phyloP scores from a whole-genome alignment of 2,888 invertebrate species.

The Atherix ibis region DNA sequence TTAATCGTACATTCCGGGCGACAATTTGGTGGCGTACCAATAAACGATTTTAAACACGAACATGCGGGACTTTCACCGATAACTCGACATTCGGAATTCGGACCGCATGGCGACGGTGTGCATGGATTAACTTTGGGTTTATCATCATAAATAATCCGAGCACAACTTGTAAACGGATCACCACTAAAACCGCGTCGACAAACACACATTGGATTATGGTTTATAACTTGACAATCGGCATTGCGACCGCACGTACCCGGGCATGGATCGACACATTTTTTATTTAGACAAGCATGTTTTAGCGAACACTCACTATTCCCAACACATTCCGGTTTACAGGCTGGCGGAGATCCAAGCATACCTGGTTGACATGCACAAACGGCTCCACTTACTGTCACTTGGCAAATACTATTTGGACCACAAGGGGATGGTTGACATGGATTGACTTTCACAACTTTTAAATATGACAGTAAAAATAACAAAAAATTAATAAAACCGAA shows the following conservation, averaged over 20 bases:
- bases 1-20: constrained; percentile 48
- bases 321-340: constrained; percentile 64
- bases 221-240: constrained; percentile 63
- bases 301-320: constrained; percentile 60
- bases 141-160: too few species aligned
- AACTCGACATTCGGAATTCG: constrained; percentile 43
- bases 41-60: constrained; percentile 40
- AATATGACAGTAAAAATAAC: constrained; percentile 4
- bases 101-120: constrained; percentile 46
- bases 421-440: constrained; percentile 60
- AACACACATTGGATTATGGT: constrained; percentile 66
- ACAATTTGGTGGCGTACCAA: constrained; percentile 50
- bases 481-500: too few species aligned
- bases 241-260: constrained; percentile 60
- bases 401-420: constrained; percentile 57
- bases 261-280: constrained; percentile 64
- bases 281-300: constrained; percentile 54
- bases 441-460: too few species aligned
- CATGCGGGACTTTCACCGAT: constrained; percentile 41
- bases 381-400: constrained; percentile 45
- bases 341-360: constrained; percentile 56
- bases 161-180: constrained; percentile 56
- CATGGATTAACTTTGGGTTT: constrained; percentile 37
- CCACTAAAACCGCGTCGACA: constrained; percentile 55
- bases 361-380: constrained; percentile 54